Evolutionary conservation across 2,888 invertebrate species (phyloP).

Genomic region (Drosophila histrio): DNA sequence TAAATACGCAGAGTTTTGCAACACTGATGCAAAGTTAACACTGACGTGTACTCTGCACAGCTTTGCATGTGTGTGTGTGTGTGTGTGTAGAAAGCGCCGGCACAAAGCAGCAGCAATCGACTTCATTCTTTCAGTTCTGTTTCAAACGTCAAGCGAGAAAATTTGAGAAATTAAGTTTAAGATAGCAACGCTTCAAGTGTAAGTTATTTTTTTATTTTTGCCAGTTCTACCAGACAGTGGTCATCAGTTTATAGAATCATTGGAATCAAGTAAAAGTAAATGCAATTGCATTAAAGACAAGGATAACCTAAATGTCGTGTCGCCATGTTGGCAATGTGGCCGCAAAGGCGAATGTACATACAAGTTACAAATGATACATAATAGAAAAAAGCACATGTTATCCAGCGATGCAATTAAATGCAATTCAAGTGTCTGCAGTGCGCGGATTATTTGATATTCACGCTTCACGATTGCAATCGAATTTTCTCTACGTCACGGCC

Average conservation of each 20-base stretch:
- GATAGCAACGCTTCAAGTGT: conserved; percentile 41
- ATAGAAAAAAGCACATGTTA: conserved; percentile 31
- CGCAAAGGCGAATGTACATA: background rate
- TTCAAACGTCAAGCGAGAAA: conserved; percentile 57
- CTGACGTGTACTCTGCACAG: conserved; percentile 66
- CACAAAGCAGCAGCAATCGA: conserved; percentile 36
- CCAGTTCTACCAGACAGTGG: background rate
- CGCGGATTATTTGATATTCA: background rate
- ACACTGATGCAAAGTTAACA: conserved; percentile 53
- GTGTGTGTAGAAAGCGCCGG: conserved; percentile 63
- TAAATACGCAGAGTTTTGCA: conserved; percentile 38
- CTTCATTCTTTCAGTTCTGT: conserved; percentile 60
- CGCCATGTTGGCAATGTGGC: conserved; percentile 72
- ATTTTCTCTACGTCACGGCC: conserved; percentile 19
- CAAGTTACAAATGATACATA: background rate
- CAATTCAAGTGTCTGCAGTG: conserved; percentile 1
- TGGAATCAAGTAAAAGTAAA: conserved; percentile 4
- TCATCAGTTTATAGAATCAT: background rate
- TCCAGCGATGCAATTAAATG: background rate
- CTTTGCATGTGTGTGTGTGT: conserved; percentile 23
- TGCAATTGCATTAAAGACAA: background rate
- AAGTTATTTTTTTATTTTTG: conserved; percentile 37
- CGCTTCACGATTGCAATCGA: background rate
- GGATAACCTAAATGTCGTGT: conserved; percentile 26
- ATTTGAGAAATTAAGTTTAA: conserved; percentile 16